These are phyloP conservation scores for Microctenopoma lineatum DNA, from an alignment of 2,797 vertebrate species.

Conservation along the genomic window DNA sequence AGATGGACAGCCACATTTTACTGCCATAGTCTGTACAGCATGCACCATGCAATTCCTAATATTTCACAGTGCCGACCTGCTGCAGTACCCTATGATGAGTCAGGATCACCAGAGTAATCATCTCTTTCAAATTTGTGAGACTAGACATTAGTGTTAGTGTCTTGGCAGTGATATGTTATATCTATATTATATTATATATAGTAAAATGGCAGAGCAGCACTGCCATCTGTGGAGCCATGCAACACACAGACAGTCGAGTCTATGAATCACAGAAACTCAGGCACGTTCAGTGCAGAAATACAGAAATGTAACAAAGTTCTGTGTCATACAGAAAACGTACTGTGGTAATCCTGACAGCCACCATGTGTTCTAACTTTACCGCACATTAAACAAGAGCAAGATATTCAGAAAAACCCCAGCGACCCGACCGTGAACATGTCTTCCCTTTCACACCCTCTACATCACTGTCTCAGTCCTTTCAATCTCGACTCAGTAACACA, in stretches of 20 bases:
- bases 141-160: too few species aligned
- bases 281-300: not conserved
- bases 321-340: not conserved
- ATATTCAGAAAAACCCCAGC: constrained; percentile 2
- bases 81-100: too few species aligned
- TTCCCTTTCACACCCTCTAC: constrained; percentile 24
- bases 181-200: too few species aligned
- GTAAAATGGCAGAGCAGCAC: not conserved
- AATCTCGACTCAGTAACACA: constrained; percentile 16
- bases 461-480: constrained; percentile 11
- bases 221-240: too few species aligned
- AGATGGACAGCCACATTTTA: not conserved
- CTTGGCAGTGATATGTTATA: too few species aligned
- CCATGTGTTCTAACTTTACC: constrained; percentile 2
- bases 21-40: not conserved
- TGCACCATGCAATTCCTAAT: not conserved
- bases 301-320: too few species aligned
- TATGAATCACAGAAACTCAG: not conserved
- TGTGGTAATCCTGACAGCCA: not conserved
- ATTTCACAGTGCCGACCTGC: too few species aligned
- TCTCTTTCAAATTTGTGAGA: too few species aligned
- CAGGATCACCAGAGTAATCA: too few species aligned
- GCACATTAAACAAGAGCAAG: constrained; percentile 15
- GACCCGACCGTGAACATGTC: constrained; percentile 19
- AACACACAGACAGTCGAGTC: too few species aligned